Evolutionary conservation across 2,113 vertebrate species (phyloP).

Genomic region (Melanocharis versteri): DNA sequence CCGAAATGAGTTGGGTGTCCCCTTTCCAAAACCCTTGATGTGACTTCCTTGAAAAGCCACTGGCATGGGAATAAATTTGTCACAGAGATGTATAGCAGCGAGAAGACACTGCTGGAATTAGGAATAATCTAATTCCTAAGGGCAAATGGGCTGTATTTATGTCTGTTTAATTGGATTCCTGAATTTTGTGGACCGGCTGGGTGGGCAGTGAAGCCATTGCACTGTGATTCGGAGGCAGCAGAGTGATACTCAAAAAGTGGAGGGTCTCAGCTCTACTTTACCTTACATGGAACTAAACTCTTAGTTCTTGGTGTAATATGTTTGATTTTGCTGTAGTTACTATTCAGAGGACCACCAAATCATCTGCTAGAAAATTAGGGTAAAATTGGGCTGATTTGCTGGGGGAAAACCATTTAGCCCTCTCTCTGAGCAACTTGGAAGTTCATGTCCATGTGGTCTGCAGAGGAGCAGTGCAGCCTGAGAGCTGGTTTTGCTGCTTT

Average conservation of each 20-base stretch:
- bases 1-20: neutral
- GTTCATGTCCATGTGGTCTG: neutral
- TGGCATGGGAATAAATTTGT: neutral
- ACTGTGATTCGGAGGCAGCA: neutral
- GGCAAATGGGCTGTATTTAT: neutral
- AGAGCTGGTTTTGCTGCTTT: neutral
- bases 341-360: neutral
- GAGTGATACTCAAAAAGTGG: neutral
- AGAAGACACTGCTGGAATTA: neutral
- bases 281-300: neutral
- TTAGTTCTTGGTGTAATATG: neutral
- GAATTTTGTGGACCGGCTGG: neutral
- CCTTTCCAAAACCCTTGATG: conserved; percentile 19
- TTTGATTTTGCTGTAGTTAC: neutral
- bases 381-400: neutral
- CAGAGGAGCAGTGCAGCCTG: neutral
- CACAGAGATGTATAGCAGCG: fast-evolving
- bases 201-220: neutral
- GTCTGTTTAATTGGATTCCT: neutral
- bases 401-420: neutral
- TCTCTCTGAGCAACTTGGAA: neutral
- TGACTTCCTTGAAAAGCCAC: neutral
- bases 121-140: conserved; percentile 1
- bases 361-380: neutral
- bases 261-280: neutral